Conservation (phyloP, 2,113 vertebrate genomes). For the Clarias macrocephalus region DNA sequence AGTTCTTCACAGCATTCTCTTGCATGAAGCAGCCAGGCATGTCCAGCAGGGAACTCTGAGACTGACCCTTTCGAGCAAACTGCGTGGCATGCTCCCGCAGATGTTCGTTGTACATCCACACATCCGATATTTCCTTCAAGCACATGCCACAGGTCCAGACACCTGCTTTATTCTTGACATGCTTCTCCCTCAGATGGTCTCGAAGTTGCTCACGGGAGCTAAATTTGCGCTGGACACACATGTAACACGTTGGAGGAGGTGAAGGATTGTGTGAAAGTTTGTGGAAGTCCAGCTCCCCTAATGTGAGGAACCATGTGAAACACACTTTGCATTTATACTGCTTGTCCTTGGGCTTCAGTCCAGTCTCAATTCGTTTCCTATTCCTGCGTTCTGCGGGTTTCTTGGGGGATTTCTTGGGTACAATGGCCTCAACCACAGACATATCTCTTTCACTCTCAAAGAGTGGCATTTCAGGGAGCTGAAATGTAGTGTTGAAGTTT, state of each 20-base stretch:
- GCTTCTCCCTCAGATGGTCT: slow-evolving; percentile 92
- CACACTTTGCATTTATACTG: slow-evolving; percentile 95
- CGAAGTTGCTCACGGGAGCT: slow-evolving; percentile 90
- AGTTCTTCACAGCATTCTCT: slow-evolving; percentile 78
- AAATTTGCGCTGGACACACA: slow-evolving; percentile 97
- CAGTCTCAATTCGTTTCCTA: slow-evolving; percentile 68
- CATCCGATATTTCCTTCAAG: slow-evolving; percentile 88
- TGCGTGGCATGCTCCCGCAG: slow-evolving; percentile 90
- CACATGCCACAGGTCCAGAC: slow-evolving; percentile 98
- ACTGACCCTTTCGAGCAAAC: slow-evolving; percentile 89
- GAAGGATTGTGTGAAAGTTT: slow-evolving; percentile 92
- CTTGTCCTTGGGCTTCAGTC: slow-evolving; percentile 80
- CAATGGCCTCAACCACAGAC: slow-evolving; percentile 47
- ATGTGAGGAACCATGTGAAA: slow-evolving; percentile 90
- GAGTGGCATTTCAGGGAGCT: slow-evolving; percentile 79
- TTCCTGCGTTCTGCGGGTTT: slow-evolving; percentile 67
- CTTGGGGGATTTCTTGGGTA: slow-evolving; percentile 61
- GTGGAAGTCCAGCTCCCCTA: slow-evolving; percentile 93
- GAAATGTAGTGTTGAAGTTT: slow-evolving; percentile 76
- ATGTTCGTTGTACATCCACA: slow-evolving; percentile 99
- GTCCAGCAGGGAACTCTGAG: slow-evolving; percentile 78
- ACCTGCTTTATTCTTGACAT: slow-evolving; percentile 85
- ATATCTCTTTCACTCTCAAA: slow-evolving; percentile 72
- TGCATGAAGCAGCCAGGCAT: slow-evolving; percentile 79
- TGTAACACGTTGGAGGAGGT: slow-evolving; percentile 95